Evolutionary conservation across 2,113 vertebrate species (phyloP), one percentile per base, ranked within the genome.

Genomic region (Sebastes schlegelii): DNA sequence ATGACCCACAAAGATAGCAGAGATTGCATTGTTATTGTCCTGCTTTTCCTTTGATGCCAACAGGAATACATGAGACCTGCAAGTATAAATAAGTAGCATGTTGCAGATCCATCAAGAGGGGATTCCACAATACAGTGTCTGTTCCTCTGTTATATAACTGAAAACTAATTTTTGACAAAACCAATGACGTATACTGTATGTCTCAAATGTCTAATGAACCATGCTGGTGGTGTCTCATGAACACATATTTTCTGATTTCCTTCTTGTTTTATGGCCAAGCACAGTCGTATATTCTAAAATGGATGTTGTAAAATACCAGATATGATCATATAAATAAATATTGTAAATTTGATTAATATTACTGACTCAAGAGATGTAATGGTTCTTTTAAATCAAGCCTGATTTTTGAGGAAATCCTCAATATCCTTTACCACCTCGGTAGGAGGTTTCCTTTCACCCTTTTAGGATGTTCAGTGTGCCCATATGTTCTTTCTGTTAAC

Each of bases 401-500:
- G 21, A 42, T 40, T 60, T 43, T 54, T 64, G 52, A 74, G 67
- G 65, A 62, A 67, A 46, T 67, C 23, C 34, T 71, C 2, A 26
- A 26, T 26, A n/a, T 64, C 26, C 42, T 55, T 23, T 82, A 45
- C 61, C 63, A 64, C 58, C 48, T 64, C 46, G 26, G 2, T 26
- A 9, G 16, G 34, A 78, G 62, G 43, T 42, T 80, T 67, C 17
- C 45, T 66, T 64, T 83, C 21, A 64, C 74, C 34, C n/a, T 63
- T 74, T 69, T 67, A 13, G 58, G 48, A 66, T 75, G 52, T 73
- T 81, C 42, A 82, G 45, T 74, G 77, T 80, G 66, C 48, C 49
- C 74, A 81, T 71, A 48, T 77, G 69, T 86, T 74, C 23, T 81
- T 87, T 92, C 67, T 86, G 82, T 92, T 88, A 87, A 90, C 83